Percentiles rank a stretch among this genome's conserved stretches.
phyloP scores from a whole-genome alignment of 2,888 invertebrate genomes.

The Coenonympha glycerion region DNA sequence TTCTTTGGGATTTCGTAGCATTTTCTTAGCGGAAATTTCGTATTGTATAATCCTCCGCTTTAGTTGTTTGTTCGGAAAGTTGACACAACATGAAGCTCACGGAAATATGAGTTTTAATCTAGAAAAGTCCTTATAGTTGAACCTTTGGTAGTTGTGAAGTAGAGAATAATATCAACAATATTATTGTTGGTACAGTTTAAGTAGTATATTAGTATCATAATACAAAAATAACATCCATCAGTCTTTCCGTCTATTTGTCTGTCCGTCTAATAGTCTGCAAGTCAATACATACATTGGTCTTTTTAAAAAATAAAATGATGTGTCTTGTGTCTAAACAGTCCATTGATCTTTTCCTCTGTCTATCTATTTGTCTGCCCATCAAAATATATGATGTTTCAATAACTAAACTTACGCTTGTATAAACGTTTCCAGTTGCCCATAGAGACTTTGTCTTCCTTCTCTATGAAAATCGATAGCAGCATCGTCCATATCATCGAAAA shows the following conservation, averaged over 20 bases:
- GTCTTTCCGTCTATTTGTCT: no score
- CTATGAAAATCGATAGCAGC: slow-evolving; percentile 72
- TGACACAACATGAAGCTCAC: slow-evolving; percentile 11
- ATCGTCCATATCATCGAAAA: slow-evolving; percentile 45
- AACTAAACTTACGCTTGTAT: slow-evolving; percentile 77
- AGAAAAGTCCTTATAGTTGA: slow-evolving; percentile 5
- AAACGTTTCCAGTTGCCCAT: slow-evolving; percentile 78
- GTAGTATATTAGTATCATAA: neutral
- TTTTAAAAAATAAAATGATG: no score
- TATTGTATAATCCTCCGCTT: slow-evolving; percentile 21
- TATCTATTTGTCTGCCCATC: no score
- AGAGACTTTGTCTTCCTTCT: slow-evolving; percentile 77
- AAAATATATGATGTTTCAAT: neutral
- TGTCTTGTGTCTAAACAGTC: no score
- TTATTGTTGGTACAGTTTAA: neutral
- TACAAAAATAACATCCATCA: no score
- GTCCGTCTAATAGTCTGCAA: no score
- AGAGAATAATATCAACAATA: neutral
- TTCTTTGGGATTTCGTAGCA: neutral
- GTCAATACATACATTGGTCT: no score
- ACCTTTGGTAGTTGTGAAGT: neutral
- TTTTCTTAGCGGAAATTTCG: slow-evolving; percentile 13
- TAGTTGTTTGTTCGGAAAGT: slow-evolving; percentile 15
- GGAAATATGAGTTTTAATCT: slow-evolving; percentile 13
- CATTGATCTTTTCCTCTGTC: no score